phyloP scores from a whole-genome alignment of 2,888 invertebrate genomes.

The Drosophila ustulata region DNA sequence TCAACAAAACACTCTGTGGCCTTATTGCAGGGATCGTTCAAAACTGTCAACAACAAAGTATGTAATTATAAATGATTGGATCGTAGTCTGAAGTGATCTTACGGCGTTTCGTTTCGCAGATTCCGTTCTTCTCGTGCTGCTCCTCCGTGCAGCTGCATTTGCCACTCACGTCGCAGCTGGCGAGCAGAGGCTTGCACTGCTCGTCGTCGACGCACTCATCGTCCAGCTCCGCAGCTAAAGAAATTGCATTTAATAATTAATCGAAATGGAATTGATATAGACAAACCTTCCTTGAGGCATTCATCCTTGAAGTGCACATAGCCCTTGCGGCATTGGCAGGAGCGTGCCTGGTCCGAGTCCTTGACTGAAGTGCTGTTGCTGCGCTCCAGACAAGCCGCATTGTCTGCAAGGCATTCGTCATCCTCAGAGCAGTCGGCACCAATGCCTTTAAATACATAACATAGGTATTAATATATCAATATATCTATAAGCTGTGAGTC shows the following conservation, averaged over 20 bases:
- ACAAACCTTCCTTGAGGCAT: slow-evolving; percentile 82
- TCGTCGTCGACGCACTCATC: slow-evolving; percentile 83
- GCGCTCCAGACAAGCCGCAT: slow-evolving; percentile 71
- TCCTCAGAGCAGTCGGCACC: slow-evolving; percentile 79
- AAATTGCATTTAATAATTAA: background rate
- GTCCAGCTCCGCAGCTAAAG: slow-evolving; percentile 78
- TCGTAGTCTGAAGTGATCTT: background rate
- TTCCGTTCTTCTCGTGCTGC: slow-evolving; percentile 81
- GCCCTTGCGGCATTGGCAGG: slow-evolving; percentile 83
- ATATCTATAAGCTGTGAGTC: background rate
- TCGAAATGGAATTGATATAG: background rate
- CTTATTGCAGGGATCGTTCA: slow-evolving; percentile 79
- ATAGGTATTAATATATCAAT: background rate
- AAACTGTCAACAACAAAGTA: slow-evolving; percentile 49
- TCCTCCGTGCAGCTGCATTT: slow-evolving; percentile 81
- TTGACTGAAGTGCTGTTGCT: slow-evolving; percentile 56
- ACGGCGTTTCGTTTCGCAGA: slow-evolving; percentile 82
- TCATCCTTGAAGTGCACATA: slow-evolving; percentile 83
- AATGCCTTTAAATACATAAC: slow-evolving; percentile 59
- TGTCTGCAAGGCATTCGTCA: slow-evolving; percentile 76
- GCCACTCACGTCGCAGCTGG: slow-evolving; percentile 75
- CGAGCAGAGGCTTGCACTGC: slow-evolving; percentile 84
- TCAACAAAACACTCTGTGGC: slow-evolving; percentile 82
- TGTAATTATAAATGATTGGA: background rate
- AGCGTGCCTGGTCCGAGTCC: slow-evolving; percentile 63